A percentile compares a stretch with the other conserved stretches of the same genome.
phyloP scores from a whole-genome alignment of 2,113 vertebrate species.

The Poeciliopsis occidentalis region DNA sequence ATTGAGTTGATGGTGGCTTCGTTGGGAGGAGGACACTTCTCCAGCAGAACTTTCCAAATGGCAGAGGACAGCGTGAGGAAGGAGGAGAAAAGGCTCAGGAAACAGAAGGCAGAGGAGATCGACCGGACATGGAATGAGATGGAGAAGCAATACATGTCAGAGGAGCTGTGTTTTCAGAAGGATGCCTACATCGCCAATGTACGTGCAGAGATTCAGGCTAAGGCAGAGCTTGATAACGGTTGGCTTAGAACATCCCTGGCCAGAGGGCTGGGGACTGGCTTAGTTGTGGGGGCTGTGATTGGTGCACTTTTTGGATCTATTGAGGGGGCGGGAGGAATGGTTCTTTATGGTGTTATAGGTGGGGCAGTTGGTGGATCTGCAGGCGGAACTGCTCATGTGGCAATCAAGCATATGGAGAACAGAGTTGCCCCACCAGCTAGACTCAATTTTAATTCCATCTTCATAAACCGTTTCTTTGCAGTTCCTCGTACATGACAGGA shows the following conservation, averaged over 20 bases:
- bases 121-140: conserved; percentile 63
- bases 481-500: conserved; percentile 37
- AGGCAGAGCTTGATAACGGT: conserved; percentile 72
- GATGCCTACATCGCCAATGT: conserved; percentile 56
- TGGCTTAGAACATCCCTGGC: conserved; percentile 76
- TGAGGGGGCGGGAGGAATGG: conserved; percentile 72
- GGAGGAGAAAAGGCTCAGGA: conserved; percentile 72
- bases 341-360: conserved; percentile 73
- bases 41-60: conserved; percentile 70
- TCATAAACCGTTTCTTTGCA: conserved; percentile 78
- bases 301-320: conserved; percentile 72
- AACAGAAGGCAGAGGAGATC: conserved; percentile 58
- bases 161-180: conserved; percentile 68
- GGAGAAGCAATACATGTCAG: conserved; percentile 63
- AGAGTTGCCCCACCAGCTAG: conserved; percentile 64
- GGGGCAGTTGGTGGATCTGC: conserved; percentile 73
- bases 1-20: conserved; percentile 68
- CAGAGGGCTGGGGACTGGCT: conserved; percentile 70
- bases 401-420: conserved; percentile 74
- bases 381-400: conserved; percentile 76
- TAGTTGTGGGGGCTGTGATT: conserved; percentile 67
- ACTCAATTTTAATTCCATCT: conserved; percentile 78
- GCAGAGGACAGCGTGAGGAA: conserved; percentile 71
- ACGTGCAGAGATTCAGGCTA: conserved; percentile 61
- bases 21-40: conserved; percentile 65